Evolutionary conservation across 2,113 vertebrate species (phyloP).

Genomic region (Pongo pygmaeus): DNA sequence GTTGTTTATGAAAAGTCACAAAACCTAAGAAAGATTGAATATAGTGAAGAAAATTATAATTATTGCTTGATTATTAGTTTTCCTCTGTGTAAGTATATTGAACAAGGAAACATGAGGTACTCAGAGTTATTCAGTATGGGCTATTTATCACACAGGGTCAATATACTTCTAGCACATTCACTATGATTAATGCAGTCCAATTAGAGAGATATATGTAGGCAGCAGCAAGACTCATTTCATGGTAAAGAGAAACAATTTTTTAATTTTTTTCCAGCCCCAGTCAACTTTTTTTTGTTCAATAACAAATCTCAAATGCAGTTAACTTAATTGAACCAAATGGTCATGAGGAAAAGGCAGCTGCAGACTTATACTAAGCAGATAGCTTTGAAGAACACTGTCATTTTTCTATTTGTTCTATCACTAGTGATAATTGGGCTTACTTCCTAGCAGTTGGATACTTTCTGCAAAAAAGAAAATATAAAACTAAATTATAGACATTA

Average conservation of each 20-base stretch:
- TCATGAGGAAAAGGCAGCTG: slow-evolving; percentile 1
- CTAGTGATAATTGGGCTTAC: slow-evolving; percentile 28
- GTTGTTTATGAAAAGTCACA: slow-evolving; percentile 33
- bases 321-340: slow-evolving; percentile 48
- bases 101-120: slow-evolving; percentile 27
- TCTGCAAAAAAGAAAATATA: slow-evolving; percentile 61
- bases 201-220: neutral
- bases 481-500: slow-evolving; percentile 59
- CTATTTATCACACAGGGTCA: neutral
- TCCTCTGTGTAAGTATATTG: neutral
- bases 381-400: neutral
- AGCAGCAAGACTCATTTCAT: neutral
- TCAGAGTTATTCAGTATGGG: neutral
- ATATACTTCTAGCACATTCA: slow-evolving; percentile 3
- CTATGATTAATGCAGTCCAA: neutral
- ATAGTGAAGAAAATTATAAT: slow-evolving; percentile 5
- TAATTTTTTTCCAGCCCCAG: neutral
- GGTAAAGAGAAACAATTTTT: neutral
- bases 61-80: slow-evolving; percentile 28
- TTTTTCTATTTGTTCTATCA: slow-evolving; percentile 43
- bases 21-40: slow-evolving; percentile 34
- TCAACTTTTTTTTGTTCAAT: slow-evolving; percentile 14
- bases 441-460: slow-evolving; percentile 34
- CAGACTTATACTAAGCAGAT: slow-evolving; percentile 1
- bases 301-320: slow-evolving; percentile 40